phyloP scores from a whole-genome alignment of 2,888 invertebrate species.

The Oithona nana region DNA sequence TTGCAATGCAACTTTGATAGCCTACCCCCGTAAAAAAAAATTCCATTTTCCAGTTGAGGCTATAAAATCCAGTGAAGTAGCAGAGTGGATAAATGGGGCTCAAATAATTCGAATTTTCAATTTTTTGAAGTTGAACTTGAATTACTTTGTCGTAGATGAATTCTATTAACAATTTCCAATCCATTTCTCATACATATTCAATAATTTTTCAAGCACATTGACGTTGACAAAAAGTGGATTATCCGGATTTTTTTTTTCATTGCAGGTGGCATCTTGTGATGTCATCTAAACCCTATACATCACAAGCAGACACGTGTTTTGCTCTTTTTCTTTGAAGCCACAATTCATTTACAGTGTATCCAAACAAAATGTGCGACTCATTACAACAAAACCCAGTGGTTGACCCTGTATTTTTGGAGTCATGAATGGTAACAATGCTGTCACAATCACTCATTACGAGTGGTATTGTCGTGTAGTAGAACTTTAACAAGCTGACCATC shows the following conservation, averaged over 20 bases:
- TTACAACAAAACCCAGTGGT: not conserved
- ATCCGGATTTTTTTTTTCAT: no score
- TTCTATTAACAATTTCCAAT: not conserved
- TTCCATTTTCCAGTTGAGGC: not conserved
- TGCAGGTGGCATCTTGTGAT: not conserved
- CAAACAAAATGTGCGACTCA: not conserved
- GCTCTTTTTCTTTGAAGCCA: not conserved
- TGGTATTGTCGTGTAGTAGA: no score
- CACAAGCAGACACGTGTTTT: not conserved
- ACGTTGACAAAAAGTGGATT: no score
- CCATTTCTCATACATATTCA: not conserved
- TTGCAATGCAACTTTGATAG: not conserved
- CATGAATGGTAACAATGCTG: not conserved
- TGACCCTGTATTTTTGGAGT: not conserved
- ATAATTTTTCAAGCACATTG: not conserved
- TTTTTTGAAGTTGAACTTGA: not conserved
- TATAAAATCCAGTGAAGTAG: not conserved
- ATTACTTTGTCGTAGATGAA: no score
- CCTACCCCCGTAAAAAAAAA: no score
- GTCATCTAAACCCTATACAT: not conserved
- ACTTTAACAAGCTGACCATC: not conserved
- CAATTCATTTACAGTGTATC: not conserved
- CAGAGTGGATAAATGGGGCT: not conserved
- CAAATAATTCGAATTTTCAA: not conserved
- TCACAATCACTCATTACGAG: not conserved